These are phyloP conservation scores for Spilarctia lutea DNA, from an alignment of 2,888 invertebrate species.

Conservation along the genomic window DNA sequence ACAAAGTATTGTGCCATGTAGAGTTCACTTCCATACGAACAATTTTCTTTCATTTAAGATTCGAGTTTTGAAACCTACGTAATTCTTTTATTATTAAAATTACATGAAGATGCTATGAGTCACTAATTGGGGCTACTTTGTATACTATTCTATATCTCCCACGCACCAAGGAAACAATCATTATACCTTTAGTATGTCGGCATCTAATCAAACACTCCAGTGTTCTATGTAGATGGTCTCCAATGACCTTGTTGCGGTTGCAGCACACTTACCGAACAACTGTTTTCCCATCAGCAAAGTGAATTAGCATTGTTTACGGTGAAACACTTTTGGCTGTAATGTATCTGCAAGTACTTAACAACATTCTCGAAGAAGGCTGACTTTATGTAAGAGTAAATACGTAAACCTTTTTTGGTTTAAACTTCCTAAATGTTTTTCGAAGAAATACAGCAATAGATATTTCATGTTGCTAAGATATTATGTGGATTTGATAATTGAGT, in stretches of 20 bases:
- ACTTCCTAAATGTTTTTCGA: background rate
- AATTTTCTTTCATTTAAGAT: background rate
- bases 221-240: slow-evolving; percentile 35
- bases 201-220: slow-evolving; percentile 1
- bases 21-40: too few species aligned
- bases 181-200: slow-evolving; percentile 8
- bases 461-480: background rate
- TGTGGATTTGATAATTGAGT: background rate
- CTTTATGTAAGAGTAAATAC: background rate
- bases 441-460: background rate
- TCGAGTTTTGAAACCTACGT: background rate
- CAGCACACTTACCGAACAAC: slow-evolving; percentile 35
- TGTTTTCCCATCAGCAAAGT: slow-evolving; percentile 41
- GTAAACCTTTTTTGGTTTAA: background rate
- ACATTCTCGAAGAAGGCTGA: background rate
- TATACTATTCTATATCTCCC: background rate
- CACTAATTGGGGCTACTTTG: background rate
- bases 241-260: slow-evolving; percentile 48
- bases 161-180: slow-evolving; percentile 4
- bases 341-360: slow-evolving; percentile 4
- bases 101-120: background rate
- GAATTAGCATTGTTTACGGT: slow-evolving; percentile 32
- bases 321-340: slow-evolving; percentile 18
- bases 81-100: background rate
- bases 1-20: too few species aligned